phyloP scores from a whole-genome alignment of 1,140 invertebrate species.

The Drosophila nannoptera region DNA sequence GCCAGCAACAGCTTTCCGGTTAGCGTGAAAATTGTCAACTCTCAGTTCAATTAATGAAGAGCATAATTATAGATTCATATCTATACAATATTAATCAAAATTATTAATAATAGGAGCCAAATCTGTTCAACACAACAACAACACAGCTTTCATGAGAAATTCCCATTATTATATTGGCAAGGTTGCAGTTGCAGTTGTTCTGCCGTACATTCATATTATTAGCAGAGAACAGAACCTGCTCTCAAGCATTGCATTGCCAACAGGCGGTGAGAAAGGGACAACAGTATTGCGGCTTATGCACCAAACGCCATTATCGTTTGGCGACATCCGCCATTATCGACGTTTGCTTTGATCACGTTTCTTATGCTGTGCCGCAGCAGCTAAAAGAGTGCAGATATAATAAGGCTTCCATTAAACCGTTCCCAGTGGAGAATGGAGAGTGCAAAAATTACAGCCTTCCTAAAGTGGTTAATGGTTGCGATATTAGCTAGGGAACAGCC shows the following conservation, averaged over 20 bases:
- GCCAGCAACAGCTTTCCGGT: background rate
- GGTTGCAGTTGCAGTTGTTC: too few species aligned
- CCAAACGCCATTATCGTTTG: background rate
- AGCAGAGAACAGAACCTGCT: background rate
- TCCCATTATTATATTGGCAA: background rate
- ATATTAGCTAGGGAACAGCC: too few species aligned
- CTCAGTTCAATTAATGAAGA: slow-evolving; percentile 11
- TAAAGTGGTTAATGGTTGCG: too few species aligned
- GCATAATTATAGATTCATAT: slow-evolving; percentile 11
- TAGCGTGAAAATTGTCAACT: slow-evolving; percentile 7
- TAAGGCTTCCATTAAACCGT: too few species aligned
- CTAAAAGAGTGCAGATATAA: too few species aligned
- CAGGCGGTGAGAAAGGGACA: too few species aligned
- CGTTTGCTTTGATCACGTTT: background rate
- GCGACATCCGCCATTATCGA: background rate
- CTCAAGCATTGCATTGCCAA: too few species aligned
- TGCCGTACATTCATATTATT: background rate
- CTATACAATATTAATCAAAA: slow-evolving; percentile 3
- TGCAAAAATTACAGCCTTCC: too few species aligned
- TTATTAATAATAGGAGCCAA: background rate
- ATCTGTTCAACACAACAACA: too few species aligned
- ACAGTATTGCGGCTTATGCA: too few species aligned
- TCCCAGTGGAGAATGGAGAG: too few species aligned
- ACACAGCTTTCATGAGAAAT: too few species aligned
- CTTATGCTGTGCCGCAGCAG: background rate